Percentiles rank a stretch among this genome's conserved stretches.
These are phyloP conservation scores for Panthera tigris DNA, from an alignment of 2,113 vertebrate species.

Conservation along the genomic window DNA sequence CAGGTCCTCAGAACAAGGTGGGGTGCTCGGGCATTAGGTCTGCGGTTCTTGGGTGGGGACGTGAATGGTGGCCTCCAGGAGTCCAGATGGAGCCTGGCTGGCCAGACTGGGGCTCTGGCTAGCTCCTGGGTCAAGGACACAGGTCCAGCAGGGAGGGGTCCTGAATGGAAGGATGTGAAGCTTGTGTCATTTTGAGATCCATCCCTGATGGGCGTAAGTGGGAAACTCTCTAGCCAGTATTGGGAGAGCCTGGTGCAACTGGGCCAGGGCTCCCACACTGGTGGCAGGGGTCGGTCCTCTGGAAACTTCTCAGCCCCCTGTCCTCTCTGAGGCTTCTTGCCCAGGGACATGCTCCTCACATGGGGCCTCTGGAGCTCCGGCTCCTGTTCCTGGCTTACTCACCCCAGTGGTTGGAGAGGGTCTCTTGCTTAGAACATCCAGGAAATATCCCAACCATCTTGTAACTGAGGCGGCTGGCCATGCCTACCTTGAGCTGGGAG, in stretches of 20 bases:
- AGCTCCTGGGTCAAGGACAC: background rate
- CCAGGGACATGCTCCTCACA: rapidly evolving
- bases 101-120: background rate
- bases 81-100: background rate
- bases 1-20: background rate
- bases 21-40: rapidly evolving
- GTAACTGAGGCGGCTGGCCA: background rate
- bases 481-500: background rate
- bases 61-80: background rate
- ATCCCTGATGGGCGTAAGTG: background rate
- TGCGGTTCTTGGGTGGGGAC: background rate
- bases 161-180: background rate
- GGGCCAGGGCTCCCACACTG: rapidly evolving
- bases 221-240: background rate
- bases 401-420: background rate
- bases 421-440: background rate
- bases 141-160: background rate
- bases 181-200: background rate
- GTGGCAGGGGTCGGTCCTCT: too few relatives aligned
- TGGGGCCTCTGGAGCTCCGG: background rate
- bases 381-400: background rate
- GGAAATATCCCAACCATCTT: background rate
- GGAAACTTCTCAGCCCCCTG: background rate
- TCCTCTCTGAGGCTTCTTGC: background rate
- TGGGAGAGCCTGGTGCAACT: background rate